phyloP scores from a whole-genome alignment of 2,888 invertebrate species.

The Limenitis camilla region DNA sequence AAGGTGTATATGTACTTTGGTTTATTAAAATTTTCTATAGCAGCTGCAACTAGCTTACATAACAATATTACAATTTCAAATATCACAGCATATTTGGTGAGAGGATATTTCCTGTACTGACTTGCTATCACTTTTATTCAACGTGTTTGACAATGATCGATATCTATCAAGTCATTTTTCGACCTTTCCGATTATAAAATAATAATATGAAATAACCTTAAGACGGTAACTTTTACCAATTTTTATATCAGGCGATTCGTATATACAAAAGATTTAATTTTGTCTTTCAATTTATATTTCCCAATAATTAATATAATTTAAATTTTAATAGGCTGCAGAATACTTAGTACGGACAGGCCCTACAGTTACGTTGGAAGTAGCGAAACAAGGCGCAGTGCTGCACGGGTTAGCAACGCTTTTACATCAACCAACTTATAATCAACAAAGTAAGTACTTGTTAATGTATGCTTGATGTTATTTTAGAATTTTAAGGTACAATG shows the following conservation, averaged over 20 bases:
- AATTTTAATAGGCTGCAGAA: slow-evolving; percentile 86
- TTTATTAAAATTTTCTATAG: background rate
- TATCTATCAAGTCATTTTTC: too few species aligned
- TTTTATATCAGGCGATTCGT: too few species aligned
- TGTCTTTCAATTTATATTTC: background rate
- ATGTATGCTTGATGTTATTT: background rate
- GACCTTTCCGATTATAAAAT: background rate
- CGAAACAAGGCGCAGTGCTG: slow-evolving; percentile 97
- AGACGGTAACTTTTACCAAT: too few species aligned
- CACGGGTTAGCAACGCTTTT: slow-evolving; percentile 95
- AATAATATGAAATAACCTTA: background rate
- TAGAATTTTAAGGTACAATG: background rate
- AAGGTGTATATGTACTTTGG: slow-evolving; percentile 55
- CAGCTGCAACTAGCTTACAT: too few species aligned
- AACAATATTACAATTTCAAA: too few species aligned
- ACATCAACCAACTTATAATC: slow-evolving; percentile 82
- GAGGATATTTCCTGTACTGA: too few species aligned
- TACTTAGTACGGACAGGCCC: slow-evolving; percentile 95
- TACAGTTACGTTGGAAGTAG: slow-evolving; percentile 94
- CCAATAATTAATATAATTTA: background rate
- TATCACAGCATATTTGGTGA: too few species aligned
- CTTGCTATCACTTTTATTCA: too few species aligned
- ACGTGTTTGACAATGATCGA: too few species aligned
- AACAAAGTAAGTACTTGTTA: slow-evolving; percentile 27
- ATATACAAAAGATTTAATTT: too few species aligned